A percentile compares a stretch with the other conserved stretches of the same genome.
Conservation (phyloP, 2,797 vertebrate species). For the Heteromormyrus szaboi region DNA sequence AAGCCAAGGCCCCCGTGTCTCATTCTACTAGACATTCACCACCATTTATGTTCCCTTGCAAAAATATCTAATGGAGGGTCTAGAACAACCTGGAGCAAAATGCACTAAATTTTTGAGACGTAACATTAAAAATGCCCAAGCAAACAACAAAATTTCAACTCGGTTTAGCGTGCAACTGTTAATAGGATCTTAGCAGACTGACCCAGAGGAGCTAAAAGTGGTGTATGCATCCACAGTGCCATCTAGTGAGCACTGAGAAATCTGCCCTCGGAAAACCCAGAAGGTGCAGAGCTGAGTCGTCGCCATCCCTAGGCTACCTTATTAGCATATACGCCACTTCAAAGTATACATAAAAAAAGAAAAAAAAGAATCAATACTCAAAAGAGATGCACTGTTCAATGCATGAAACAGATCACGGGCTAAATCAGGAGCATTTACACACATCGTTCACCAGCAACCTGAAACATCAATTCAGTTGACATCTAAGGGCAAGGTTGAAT, state of each 20-base stretch:
- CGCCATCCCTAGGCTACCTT: not conserved
- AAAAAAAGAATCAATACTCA: not conserved
- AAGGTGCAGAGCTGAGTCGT: not conserved
- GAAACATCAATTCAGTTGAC: not conserved
- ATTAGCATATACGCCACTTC: not conserved
- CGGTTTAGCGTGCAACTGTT: not conserved
- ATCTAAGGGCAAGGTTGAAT: slow-evolving; percentile 6
- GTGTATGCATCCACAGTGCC: slow-evolving; percentile 63
- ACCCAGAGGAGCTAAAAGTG: not conserved
- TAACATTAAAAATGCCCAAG: not conserved
- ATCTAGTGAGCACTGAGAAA: slow-evolving; percentile 60
- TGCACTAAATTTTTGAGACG: not conserved
- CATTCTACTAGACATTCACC: not conserved
- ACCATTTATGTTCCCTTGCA: not conserved
- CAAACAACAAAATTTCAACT: not conserved
- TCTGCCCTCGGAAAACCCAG: slow-evolving; percentile 25
- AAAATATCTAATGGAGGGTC: not conserved
- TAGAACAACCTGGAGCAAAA: not conserved
- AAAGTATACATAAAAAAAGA: not conserved
- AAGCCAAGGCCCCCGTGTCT: not conserved
- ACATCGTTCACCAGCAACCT: not conserved
- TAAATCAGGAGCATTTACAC: not conserved
- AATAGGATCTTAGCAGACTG: not conserved
- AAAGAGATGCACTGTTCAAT: not conserved
- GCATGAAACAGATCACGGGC: not conserved